Percentiles rank a stretch among this genome's conserved stretches.
These are phyloP conservation scores for Hecatera dysodea DNA, from an alignment of 2,888 invertebrate genomes.

Conservation along the genomic window DNA sequence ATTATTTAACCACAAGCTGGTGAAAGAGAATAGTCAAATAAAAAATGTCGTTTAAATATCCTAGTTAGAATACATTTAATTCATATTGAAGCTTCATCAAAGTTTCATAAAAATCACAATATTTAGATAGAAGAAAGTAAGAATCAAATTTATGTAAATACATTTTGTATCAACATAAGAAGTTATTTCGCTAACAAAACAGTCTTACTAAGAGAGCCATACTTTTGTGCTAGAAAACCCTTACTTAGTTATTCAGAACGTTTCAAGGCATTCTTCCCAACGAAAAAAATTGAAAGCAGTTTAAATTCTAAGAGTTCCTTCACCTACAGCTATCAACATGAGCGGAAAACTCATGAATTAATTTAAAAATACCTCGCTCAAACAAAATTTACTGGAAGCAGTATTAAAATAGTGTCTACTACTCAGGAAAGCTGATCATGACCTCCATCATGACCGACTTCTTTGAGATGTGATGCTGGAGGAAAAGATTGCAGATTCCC, in stretches of 20 bases:
- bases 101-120: no score
- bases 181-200: background rate
- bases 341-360: conserved; percentile 62
- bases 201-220: background rate
- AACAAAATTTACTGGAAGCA: conserved; percentile 3
- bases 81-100: no score
- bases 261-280: conserved; percentile 47
- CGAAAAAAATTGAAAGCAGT: conserved; percentile 62
- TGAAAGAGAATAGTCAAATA: no score
- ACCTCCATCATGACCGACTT: no score
- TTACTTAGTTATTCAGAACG: conserved; percentile 42
- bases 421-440: no score
- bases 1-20: no score
- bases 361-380: conserved; percentile 51
- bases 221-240: conserved; percentile 20
- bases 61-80: no score
- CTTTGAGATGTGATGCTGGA: no score
- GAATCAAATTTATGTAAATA: background rate
- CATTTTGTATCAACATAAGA: background rate
- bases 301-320: conserved; percentile 56
- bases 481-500: no score
- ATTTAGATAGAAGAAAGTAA: no score
- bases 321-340: conserved; percentile 37
- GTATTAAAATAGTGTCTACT: background rate
- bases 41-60: no score